Conservation (phyloP, 2,797 vertebrate species). For the Peromyscus eremicus region DNA sequence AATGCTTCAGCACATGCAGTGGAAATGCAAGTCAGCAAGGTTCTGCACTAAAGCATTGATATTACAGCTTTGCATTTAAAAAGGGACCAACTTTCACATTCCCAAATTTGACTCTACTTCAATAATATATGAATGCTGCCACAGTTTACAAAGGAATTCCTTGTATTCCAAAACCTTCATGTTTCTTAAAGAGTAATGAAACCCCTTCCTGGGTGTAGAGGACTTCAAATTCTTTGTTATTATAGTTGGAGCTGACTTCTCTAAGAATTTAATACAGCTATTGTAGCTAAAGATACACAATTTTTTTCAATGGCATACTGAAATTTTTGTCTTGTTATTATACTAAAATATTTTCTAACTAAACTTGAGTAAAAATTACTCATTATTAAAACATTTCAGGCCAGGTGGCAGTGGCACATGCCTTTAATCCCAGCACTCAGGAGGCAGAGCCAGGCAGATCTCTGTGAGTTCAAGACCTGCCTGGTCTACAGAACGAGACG, state of each 20-base stretch:
- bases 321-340: background rate
- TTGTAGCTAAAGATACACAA: background rate
- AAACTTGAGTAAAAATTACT: conserved; percentile 33
- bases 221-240: background rate
- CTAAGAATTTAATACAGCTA: conserved; percentile 35
- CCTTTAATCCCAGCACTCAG: too few species aligned
- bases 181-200: conserved; percentile 51
- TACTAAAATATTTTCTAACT: conserved; percentile 32
- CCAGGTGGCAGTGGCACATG: too few species aligned
- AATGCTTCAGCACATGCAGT: background rate
- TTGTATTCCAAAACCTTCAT: background rate
- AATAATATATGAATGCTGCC: background rate
- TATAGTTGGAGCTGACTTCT: background rate
- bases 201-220: background rate
- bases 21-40: background rate
- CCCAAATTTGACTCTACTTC: background rate
- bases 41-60: background rate
- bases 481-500: too few species aligned
- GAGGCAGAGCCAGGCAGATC: too few species aligned
- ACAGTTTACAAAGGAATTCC: background rate
- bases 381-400: background rate
- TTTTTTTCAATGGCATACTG: conserved; percentile 37
- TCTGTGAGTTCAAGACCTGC: too few species aligned
- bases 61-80: background rate
- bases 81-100: background rate